These are phyloP conservation scores for Drosophila carrolli DNA, from an alignment of 1,140 invertebrate genomes.

Conservation along the genomic window DNA sequence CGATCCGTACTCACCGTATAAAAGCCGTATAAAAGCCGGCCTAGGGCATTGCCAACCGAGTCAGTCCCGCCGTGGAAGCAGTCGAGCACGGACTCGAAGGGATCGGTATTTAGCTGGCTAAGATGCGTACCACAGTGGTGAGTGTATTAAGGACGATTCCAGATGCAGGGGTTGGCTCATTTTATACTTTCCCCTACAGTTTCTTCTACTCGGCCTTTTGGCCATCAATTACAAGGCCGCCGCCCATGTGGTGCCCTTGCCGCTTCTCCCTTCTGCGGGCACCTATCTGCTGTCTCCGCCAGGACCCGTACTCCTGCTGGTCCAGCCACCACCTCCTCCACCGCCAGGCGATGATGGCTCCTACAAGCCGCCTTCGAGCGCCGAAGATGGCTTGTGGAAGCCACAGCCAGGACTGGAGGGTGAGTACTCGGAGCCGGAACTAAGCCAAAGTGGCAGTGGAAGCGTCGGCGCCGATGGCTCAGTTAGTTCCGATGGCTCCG, in stretches of 20 bases:
- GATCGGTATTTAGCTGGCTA: slow-evolving; percentile 21
- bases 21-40: slow-evolving; percentile 65
- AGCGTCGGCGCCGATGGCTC: slow-evolving; percentile 4
- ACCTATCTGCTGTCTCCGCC: slow-evolving; percentile 56
- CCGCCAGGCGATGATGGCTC: slow-evolving; percentile 68
- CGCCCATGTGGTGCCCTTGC: slow-evolving; percentile 44
- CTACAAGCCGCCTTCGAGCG: slow-evolving; percentile 52
- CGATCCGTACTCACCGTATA: slow-evolving; percentile 44
- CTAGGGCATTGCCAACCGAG: slow-evolving; percentile 50
- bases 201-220: slow-evolving; percentile 43
- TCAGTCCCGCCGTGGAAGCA: slow-evolving; percentile 46
- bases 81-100: slow-evolving; percentile 42
- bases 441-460: slow-evolving; percentile 23
- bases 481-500: slow-evolving; percentile 14
- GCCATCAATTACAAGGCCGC: slow-evolving; percentile 14
- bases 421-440: slow-evolving; percentile 36
- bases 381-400: slow-evolving; percentile 57
- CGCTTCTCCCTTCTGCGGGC: slow-evolving; percentile 36
- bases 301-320: slow-evolving; percentile 31
- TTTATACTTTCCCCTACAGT: slow-evolving; percentile 12
- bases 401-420: slow-evolving; percentile 64
- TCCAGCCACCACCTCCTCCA: slow-evolving; percentile 35
- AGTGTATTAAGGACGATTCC: not conserved
- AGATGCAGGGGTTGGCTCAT: not conserved
- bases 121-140: slow-evolving; percentile 57